Evolutionary conservation across 2,797 vertebrate species (phyloP).

Genomic region (Schizopygopsis pylzovi): DNA sequence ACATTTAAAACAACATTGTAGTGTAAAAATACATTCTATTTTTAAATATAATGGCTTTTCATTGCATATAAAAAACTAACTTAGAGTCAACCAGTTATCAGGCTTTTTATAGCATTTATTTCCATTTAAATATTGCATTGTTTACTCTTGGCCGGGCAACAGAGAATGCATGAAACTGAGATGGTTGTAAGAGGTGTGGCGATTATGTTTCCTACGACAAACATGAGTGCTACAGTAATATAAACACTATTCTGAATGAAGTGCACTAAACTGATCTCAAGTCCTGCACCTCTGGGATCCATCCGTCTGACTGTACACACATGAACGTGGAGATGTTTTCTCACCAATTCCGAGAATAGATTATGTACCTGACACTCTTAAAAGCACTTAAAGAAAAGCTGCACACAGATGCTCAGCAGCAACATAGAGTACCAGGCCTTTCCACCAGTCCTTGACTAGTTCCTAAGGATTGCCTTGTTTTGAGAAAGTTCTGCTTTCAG

Average conservation of each 20-base stretch:
- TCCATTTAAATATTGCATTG: neutral
- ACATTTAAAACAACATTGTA: neutral
- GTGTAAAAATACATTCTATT: neutral
- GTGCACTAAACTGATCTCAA: constrained; percentile 21
- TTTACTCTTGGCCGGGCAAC: neutral
- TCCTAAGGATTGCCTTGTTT: constrained; percentile 1
- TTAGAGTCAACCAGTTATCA: neutral
- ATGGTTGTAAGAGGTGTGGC: neutral
- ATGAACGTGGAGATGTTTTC: neutral
- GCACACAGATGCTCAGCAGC: neutral
- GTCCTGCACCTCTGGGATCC: neutral
- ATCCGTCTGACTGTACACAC: constrained; percentile 13
- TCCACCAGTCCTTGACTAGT: constrained; percentile 7
- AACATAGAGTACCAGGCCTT: neutral
- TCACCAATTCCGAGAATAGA: constrained; percentile 26
- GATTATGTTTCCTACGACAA: constrained; percentile 10
- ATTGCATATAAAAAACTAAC: neutral
- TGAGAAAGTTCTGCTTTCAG: constrained; percentile 19
- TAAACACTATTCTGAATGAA: constrained; percentile 25
- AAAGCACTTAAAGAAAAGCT: constrained; percentile 41
- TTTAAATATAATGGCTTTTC: neutral
- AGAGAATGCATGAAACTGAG: neutral
- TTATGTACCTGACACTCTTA: constrained; percentile 40
- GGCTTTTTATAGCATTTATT: neutral
- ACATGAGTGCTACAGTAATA: neutral